Evolutionary conservation across 2,888 invertebrate species (phyloP).

Genomic region (Hypomecis atomaria): DNA sequence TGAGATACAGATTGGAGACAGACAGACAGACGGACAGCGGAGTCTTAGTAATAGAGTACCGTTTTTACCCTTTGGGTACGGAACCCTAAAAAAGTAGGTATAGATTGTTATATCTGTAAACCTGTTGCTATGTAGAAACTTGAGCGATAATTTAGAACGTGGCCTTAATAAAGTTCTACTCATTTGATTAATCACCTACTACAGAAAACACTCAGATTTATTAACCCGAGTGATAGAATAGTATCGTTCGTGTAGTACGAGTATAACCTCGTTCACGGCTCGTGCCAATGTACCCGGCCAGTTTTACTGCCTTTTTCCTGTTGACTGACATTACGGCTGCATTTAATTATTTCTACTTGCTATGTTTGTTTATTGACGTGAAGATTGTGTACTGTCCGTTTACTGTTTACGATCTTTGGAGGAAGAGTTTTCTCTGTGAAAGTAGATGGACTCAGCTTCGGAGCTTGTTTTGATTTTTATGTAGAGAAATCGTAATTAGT

Average conservation of each 20-base stretch:
- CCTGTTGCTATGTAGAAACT: too few species aligned
- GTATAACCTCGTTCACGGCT: conserved; percentile 29
- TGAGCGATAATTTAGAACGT: too few species aligned
- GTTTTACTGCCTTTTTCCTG: conserved; percentile 27
- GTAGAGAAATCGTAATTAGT: background rate
- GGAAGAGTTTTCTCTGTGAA: background rate
- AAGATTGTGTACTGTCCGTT: conserved; percentile 2
- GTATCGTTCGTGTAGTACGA: conserved; percentile 11
- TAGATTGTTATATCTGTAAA: too few species aligned
- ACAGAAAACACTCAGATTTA: background rate
- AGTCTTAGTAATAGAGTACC: too few species aligned
- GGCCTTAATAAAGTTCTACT: too few species aligned
- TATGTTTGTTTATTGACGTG: conserved; percentile 5
- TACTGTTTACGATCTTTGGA: conserved; percentile 1
- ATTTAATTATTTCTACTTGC: conserved; percentile 6
- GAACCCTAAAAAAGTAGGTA: too few species aligned
- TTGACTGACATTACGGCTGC: conserved; percentile 9
- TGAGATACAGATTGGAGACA: too few species aligned
- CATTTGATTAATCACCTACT: too few species aligned
- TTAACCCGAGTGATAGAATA: conserved; percentile 1
- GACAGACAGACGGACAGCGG: too few species aligned
- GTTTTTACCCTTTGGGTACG: too few species aligned
- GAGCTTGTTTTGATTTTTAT: background rate
- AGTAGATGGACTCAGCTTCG: background rate
- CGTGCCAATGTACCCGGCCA: conserved; percentile 23